These are phyloP conservation scores for Dipus sagitta DNA, from an alignment of 2,797 vertebrate genomes.

Conservation along the genomic window DNA sequence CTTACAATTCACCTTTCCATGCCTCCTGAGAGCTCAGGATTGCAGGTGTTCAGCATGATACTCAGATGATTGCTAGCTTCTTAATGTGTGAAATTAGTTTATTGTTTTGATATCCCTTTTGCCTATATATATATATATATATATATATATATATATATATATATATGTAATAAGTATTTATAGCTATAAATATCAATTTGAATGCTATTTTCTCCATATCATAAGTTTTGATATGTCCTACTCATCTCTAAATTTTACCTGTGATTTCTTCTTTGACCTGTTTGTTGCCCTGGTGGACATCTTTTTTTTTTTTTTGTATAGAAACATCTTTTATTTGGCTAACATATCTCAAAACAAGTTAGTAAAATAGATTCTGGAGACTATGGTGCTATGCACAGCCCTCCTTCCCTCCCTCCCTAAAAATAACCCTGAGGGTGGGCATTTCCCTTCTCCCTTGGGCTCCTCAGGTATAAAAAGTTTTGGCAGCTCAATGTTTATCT, in stretches of 20 bases:
- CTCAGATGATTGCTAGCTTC: no score
- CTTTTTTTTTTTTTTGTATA: slow-evolving; percentile 50
- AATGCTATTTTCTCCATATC: background rate
- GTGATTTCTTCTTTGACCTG: no score
- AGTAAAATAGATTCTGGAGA: slow-evolving; percentile 84
- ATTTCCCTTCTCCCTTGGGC: slow-evolving; percentile 12
- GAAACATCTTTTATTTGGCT: slow-evolving; percentile 82
- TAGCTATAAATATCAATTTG: background rate
- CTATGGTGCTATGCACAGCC: slow-evolving; percentile 53
- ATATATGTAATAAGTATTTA: no score
- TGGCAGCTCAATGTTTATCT: slow-evolving; percentile 73
- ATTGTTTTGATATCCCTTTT: background rate
- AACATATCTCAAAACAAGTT: slow-evolving; percentile 78
- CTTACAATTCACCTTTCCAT: no score
- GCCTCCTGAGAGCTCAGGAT: no score
- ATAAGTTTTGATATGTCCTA: no score
- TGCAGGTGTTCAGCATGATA: no score
- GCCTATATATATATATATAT: no score
- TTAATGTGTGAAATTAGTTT: background rate
- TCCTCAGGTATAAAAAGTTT: slow-evolving; percentile 70
- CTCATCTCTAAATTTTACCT: no score
- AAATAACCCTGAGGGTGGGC: slow-evolving; percentile 61
- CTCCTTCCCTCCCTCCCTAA: slow-evolving; percentile 49
- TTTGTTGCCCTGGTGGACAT: no score
- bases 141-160: no score